Evolutionary conservation across 2,797 vertebrate species (phyloP).

Genomic region (Potorous gilbertii): DNA sequence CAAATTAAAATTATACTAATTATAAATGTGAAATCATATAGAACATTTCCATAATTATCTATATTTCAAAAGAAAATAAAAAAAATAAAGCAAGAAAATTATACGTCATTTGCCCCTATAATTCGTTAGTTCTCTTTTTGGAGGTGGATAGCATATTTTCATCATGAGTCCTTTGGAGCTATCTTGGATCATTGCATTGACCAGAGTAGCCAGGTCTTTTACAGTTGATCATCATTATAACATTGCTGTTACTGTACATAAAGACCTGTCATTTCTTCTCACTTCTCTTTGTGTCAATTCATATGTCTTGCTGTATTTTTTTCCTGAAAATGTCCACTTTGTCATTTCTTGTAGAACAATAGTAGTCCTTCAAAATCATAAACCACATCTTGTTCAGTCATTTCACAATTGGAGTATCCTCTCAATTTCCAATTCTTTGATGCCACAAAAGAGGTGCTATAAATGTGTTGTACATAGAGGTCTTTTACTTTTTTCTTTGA

Average conservation of each 20-base stretch:
- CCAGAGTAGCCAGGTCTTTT: neutral
- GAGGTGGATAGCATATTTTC: neutral
- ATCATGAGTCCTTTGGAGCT: neutral
- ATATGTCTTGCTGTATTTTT: neutral
- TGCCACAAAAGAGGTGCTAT: neutral
- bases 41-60: neutral
- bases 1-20: neutral
- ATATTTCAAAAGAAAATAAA: neutral
- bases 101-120: neutral
- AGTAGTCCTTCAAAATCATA: neutral
- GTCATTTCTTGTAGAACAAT: neutral
- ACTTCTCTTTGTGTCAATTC: neutral
- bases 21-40: neutral
- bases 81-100: neutral
- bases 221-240: neutral
- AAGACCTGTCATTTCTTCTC: neutral
- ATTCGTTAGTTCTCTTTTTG: neutral
- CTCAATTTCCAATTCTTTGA: neutral
- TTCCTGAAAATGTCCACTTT: neutral
- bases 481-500: neutral
- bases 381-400: neutral
- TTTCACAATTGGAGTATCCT: neutral
- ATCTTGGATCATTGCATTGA: neutral
- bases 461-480: neutral
- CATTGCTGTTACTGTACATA: neutral